Conservation (phyloP, 2,113 vertebrate genomes). For the Chaetodon trifascialis region DNA sequence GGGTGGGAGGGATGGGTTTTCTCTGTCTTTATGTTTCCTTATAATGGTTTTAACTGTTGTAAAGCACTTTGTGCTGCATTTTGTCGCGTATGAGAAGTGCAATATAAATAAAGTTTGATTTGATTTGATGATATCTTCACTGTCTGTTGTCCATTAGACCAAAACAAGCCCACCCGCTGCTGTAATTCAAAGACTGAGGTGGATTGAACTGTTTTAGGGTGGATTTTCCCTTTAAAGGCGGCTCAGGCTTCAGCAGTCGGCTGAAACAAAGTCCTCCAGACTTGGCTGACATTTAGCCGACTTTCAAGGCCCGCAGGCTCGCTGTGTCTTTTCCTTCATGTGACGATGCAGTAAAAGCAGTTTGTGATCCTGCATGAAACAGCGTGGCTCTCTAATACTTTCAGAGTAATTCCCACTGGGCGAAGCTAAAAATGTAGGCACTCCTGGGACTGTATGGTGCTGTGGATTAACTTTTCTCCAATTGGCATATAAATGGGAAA, state of each 20-base stretch:
- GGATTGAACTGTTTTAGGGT: not conserved
- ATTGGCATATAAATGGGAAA: slow-evolving; percentile 67
- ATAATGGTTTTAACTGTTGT: no score
- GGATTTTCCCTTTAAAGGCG: not conserved
- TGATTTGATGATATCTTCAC: no score
- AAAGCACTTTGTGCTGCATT: no score
- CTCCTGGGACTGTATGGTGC: slow-evolving; percentile 48
- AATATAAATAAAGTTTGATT: no score
- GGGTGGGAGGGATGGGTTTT: no score
- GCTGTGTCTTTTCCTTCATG: not conserved
- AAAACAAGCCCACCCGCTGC: not conserved
- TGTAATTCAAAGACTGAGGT: not conserved
- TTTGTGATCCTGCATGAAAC: slow-evolving; percentile 24
- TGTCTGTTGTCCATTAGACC: no score
- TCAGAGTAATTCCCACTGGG: slow-evolving; percentile 54
- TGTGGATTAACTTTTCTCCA: slow-evolving; percentile 62
- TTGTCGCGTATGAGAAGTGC: no score
- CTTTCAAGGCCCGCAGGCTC: slow-evolving; percentile 12
- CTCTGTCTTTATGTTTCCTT: no score
- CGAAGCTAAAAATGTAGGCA: slow-evolving; percentile 28
- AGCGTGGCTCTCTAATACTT: slow-evolving; percentile 11
- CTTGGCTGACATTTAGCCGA: slow-evolving; percentile 30
- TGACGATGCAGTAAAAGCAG: slow-evolving; percentile 16
- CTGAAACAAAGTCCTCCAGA: slow-evolving; percentile 2
- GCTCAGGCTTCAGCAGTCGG: not conserved